These are phyloP conservation scores for Drosophila saltans DNA, from an alignment of 1,140 invertebrate species.

Conservation along the genomic window DNA sequence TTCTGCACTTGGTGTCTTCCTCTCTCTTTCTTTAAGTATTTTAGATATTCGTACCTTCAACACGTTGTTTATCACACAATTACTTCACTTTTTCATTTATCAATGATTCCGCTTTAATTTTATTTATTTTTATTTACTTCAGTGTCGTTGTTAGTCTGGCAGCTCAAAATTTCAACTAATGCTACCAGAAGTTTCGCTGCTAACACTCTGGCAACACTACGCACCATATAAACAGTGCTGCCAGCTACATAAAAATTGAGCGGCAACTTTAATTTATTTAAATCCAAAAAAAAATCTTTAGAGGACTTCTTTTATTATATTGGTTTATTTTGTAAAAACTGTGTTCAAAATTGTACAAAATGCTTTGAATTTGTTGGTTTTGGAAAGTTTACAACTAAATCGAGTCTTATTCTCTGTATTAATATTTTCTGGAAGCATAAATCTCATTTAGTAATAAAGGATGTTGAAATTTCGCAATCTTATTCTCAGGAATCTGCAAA, in stretches of 20 bases:
- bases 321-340: background rate
- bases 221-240: background rate
- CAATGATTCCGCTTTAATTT: conserved; percentile 23
- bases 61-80: background rate
- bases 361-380: conserved; percentile 29
- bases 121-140: conserved; percentile 31
- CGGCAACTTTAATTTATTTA: background rate
- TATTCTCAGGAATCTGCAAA: conserved; percentile 20
- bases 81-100: conserved; percentile 4
- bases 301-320: too few relatives aligned
- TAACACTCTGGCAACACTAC: background rate
- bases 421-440: conserved; percentile 40
- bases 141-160: conserved; percentile 27
- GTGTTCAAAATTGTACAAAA: background rate
- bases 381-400: conserved; percentile 46
- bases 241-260: background rate
- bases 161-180: conserved; percentile 15
- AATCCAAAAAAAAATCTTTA: too few relatives aligned
- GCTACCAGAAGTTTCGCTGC: background rate
- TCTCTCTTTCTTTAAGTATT: background rate
- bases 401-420: conserved; percentile 65
- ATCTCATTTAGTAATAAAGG: conserved; percentile 20
- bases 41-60: background rate
- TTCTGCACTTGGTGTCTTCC: conserved; percentile 15
- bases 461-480: conserved; percentile 15